These are phyloP conservation scores for Brachymystax lenok DNA, from an alignment of 2,797 vertebrate species.

Conservation along the genomic window DNA sequence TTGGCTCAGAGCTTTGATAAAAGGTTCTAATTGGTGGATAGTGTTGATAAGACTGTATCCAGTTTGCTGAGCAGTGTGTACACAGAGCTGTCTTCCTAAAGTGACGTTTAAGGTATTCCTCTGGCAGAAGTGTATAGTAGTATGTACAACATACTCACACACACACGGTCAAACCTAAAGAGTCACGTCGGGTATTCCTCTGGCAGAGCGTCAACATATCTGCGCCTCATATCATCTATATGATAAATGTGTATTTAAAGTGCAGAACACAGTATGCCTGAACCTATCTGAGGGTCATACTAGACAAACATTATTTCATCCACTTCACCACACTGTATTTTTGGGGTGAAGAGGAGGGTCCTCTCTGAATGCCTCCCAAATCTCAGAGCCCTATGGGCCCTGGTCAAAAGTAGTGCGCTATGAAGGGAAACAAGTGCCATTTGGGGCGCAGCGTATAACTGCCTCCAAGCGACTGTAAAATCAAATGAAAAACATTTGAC, in stretches of 20 bases:
- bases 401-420: too few species aligned
- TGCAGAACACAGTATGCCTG: neutral
- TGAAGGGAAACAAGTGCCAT: too few species aligned
- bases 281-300: neutral
- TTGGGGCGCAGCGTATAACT: neutral
- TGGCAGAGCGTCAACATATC: conserved; percentile 14
- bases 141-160: too few species aligned
- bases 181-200: conserved; percentile 8
- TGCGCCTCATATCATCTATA: conserved; percentile 12
- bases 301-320: neutral
- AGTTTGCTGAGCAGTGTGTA: neutral
- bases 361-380: neutral
- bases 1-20: conserved; percentile 37
- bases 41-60: conserved; percentile 27
- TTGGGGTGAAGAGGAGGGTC: too few species aligned
- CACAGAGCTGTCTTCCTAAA: neutral
- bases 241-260: conserved; percentile 9
- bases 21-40: conserved; percentile 30
- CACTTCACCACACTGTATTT: too few species aligned
- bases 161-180: neutral
- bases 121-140: neutral
- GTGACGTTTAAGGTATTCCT: conserved; percentile 8
- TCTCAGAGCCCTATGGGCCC: neutral
- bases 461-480: neutral
- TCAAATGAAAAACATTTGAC: neutral